phyloP scores from a whole-genome alignment of 2,797 vertebrate species.

The Halcyon leucocephala region DNA sequence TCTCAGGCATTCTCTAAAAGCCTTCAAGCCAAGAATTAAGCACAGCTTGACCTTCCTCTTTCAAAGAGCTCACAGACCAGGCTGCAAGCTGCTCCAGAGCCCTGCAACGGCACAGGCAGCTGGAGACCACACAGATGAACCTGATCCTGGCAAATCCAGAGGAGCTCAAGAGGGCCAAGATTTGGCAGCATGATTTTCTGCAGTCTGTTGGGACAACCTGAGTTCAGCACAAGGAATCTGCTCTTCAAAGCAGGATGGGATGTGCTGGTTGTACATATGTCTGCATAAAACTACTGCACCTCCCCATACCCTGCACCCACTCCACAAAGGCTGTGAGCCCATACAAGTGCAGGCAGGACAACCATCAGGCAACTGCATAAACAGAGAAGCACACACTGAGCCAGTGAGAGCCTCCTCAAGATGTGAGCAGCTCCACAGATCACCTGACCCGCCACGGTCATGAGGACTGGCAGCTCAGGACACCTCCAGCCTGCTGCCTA shows the following conservation, averaged over 20 bases:
- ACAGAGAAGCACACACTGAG: not conserved
- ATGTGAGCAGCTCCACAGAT: not conserved
- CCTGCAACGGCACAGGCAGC: not conserved
- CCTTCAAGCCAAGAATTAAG: not conserved
- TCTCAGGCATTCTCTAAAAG: not conserved
- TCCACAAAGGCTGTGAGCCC: not conserved
- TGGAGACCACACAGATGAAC: not conserved
- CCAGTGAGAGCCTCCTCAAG: not conserved
- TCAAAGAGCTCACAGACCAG: not conserved
- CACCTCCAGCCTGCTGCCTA: not conserved
- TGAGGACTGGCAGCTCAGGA: not conserved
- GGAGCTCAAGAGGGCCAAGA: not conserved
- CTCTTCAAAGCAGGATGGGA: not conserved
- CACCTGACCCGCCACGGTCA: accelerated
- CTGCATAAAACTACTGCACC: not conserved
- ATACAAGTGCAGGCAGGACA: accelerated
- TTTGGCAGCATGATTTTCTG: not conserved
- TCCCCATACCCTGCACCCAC: not conserved
- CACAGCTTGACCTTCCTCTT: not conserved
- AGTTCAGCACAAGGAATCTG: not conserved
- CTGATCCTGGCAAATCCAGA: not conserved
- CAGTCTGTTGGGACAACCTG: not conserved
- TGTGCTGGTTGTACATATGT: not conserved
- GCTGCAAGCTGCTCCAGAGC: not conserved
- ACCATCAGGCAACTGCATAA: not conserved